Percentiles rank a stretch among this genome's conserved stretches.
Conservation (phyloP, 2,797 vertebrate species). For the Falco novaeseelandiae region DNA sequence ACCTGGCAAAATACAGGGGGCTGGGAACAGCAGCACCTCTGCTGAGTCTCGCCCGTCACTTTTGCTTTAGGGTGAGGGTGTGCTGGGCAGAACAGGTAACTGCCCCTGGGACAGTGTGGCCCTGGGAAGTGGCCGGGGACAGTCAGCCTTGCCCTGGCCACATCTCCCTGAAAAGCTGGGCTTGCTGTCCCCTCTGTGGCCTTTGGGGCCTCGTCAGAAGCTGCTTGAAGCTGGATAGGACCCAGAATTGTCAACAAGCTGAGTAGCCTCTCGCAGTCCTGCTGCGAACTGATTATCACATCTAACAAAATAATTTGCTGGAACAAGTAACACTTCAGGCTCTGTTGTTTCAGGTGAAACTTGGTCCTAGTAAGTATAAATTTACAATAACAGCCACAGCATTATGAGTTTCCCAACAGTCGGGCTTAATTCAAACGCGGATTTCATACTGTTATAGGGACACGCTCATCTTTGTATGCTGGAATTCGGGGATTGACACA, state of each 20-base stretch:
- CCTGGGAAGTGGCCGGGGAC: not conserved
- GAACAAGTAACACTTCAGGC: slow-evolving; percentile 71
- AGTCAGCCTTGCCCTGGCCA: not conserved
- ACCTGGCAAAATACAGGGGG: not conserved
- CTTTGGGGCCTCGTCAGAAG: slow-evolving; percentile 48
- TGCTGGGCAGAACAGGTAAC: not conserved
- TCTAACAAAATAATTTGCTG: slow-evolving; percentile 71
- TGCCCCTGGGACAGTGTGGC: not conserved
- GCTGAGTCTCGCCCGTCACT: not conserved
- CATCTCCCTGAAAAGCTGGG: not conserved
- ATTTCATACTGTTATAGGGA: slow-evolving; percentile 64
- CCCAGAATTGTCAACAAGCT: slow-evolving; percentile 63
- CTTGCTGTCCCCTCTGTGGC: slow-evolving; percentile 33
- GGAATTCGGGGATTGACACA: slow-evolving; percentile 69
- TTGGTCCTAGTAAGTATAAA: slow-evolving; percentile 66
- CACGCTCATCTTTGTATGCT: slow-evolving; percentile 27
- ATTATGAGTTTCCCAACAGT: slow-evolving; percentile 52
- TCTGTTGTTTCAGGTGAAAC: slow-evolving; percentile 76
- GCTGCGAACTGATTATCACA: slow-evolving; percentile 71
- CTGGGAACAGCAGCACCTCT: not conserved
- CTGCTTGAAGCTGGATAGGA: slow-evolving; percentile 48
- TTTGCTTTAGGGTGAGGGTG: not conserved
- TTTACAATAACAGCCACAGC: slow-evolving; percentile 40
- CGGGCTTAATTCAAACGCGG: slow-evolving; percentile 67
- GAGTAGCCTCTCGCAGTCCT: slow-evolving; percentile 57